Evolutionary conservation across 2,113 vertebrate species (phyloP).

Genomic region (Neodon shergylaensis): DNA sequence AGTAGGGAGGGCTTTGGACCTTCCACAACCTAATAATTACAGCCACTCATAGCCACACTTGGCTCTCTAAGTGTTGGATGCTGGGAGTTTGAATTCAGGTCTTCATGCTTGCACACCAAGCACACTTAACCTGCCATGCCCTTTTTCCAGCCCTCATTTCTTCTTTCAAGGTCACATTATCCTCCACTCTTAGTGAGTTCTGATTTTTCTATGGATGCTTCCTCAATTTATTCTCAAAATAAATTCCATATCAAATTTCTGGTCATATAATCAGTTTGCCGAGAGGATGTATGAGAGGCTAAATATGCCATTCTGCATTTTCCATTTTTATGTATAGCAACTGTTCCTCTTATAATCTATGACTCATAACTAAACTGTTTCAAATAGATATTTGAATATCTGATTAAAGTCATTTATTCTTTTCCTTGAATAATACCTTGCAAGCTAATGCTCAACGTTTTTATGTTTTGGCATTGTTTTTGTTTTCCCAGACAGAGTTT

Average conservation of each 20-base stretch:
- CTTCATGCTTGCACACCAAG: no score
- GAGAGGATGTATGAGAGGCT: not conserved
- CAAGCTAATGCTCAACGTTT: not conserved
- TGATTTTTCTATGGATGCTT: not conserved
- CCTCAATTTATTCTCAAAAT: slow-evolving; percentile 17
- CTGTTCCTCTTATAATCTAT: not conserved
- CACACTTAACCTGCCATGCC: not conserved
- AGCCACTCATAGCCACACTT: not conserved
- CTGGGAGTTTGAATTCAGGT: not conserved
- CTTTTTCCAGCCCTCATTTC: not conserved
- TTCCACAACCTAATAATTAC: no score
- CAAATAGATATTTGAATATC: not conserved
- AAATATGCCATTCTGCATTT: not conserved
- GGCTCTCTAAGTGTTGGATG: not conserved
- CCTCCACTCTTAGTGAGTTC: not conserved
- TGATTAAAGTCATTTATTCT: slow-evolving; percentile 47
- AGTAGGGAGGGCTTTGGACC: no score
- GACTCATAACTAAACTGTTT: not conserved
- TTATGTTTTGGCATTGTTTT: not conserved
- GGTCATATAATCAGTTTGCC: not conserved
- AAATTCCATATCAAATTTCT: not conserved
- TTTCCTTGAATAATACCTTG: not conserved
- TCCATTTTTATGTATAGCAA: not conserved
- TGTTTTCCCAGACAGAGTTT: not conserved
- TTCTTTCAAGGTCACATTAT: not conserved